phyloP scores from a whole-genome alignment of 2,797 vertebrate species.

The Megaceryle alcyon region DNA sequence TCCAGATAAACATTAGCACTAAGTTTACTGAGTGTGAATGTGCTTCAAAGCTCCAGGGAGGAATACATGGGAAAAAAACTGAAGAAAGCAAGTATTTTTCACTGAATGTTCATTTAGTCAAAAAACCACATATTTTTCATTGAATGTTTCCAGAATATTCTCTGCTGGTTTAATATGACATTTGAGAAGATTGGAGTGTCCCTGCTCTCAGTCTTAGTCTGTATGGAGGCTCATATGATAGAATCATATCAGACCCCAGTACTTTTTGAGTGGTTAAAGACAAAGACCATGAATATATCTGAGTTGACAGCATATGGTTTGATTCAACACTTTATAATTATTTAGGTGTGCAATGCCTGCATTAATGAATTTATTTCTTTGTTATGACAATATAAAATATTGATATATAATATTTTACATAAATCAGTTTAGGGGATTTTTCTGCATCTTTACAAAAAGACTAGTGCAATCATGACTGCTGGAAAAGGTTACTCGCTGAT shows the following conservation, averaged over 20 bases:
- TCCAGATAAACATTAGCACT: background rate
- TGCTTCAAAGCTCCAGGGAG: background rate
- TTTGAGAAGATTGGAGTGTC: background rate
- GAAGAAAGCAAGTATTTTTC: background rate
- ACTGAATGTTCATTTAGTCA: background rate
- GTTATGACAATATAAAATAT: background rate
- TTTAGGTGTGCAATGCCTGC: background rate
- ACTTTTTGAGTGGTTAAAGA: background rate
- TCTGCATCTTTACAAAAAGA: background rate
- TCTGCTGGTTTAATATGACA: background rate
- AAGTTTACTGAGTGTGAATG: background rate
- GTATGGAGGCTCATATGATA: background rate
- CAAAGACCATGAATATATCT: background rate
- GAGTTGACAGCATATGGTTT: background rate
- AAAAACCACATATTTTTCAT: background rate
- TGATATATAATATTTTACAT: background rate
- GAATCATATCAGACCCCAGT: background rate
- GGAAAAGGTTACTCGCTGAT: background rate
- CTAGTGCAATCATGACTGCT: background rate
- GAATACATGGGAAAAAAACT: background rate
- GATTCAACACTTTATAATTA: background rate
- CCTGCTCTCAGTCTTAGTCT: background rate
- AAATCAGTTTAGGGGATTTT: background rate
- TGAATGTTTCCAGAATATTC: background rate
- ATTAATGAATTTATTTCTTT: background rate